These are phyloP conservation scores for Saxidomus purpurata DNA, from an alignment of 1,140 invertebrate species.

Conservation along the genomic window DNA sequence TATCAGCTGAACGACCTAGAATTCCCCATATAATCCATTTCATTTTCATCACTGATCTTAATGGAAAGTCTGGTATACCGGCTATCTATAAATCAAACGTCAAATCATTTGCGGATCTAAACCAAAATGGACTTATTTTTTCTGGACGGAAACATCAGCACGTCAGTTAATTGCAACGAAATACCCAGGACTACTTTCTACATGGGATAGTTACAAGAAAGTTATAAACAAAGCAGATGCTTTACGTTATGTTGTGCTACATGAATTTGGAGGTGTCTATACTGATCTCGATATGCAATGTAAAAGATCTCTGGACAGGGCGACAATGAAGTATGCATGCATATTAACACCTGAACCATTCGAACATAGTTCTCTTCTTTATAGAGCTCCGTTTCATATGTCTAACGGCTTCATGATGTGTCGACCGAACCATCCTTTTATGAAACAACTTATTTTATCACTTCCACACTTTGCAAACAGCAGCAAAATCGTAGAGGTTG, in stretches of 20 bases:
- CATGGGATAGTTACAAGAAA: neutral
- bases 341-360: constrained; percentile 42
- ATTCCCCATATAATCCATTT: constrained; percentile 55
- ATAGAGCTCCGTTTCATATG: neutral
- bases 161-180: neutral
- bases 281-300: constrained; percentile 6
- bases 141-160: constrained; percentile 5
- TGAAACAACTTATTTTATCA: neutral
- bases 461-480: neutral
- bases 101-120: constrained; percentile 13
- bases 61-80: constrained; percentile 2
- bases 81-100: neutral
- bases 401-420: constrained; percentile 44
- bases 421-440: constrained; percentile 39
- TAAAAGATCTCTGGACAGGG: constrained; percentile 1
- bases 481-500: neutral
- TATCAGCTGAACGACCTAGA: neutral
- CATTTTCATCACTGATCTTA: neutral
- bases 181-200: neutral
- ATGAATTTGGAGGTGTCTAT: constrained; percentile 48
- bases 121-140: constrained; percentile 47
- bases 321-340: constrained; percentile 14
- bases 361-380: neutral
- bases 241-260: constrained; percentile 31
- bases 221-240: constrained; percentile 18